Evolutionary conservation across 23 tunicate genomes (phyloP).

Genomic region (Oikopleura albicans): DNA sequence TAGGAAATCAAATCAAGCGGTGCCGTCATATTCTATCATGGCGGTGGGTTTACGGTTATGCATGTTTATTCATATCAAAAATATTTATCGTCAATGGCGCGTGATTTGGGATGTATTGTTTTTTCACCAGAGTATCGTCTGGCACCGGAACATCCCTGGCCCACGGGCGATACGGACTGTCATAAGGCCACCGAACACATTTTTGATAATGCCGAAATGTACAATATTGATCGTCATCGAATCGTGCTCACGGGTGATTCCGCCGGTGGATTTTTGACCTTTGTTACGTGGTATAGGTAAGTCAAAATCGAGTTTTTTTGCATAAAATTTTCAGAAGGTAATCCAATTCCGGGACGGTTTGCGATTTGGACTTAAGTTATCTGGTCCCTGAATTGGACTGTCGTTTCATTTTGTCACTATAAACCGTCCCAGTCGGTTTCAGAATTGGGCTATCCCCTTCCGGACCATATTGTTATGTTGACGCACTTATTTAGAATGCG

Average conservation of each 20-base stretch:
- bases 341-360: too few relatives aligned
- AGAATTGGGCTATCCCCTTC: too few relatives aligned
- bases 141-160: not conserved
- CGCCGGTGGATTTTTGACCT: not conserved
- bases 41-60: not conserved
- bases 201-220: not conserved
- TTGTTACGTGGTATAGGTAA: not conserved
- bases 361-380: too few relatives aligned
- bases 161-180: not conserved
- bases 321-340: too few relatives aligned
- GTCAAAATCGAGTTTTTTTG: too few relatives aligned
- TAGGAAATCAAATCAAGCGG: not conserved
- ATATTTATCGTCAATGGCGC: not conserved
- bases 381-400: too few relatives aligned
- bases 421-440: too few relatives aligned
- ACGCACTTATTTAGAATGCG: too few relatives aligned
- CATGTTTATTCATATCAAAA: not conserved
- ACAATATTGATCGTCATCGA: not conserved
- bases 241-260: not conserved
- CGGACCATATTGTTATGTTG: too few relatives aligned
- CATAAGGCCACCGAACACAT: not conserved
- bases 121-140: not conserved
- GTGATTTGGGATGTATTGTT: not conserved
- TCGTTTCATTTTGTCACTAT: too few relatives aligned
- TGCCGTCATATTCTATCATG: not conserved